These are phyloP conservation scores for Allacma fusca DNA, from an alignment of 2,888 invertebrate species.

Conservation along the genomic window DNA sequence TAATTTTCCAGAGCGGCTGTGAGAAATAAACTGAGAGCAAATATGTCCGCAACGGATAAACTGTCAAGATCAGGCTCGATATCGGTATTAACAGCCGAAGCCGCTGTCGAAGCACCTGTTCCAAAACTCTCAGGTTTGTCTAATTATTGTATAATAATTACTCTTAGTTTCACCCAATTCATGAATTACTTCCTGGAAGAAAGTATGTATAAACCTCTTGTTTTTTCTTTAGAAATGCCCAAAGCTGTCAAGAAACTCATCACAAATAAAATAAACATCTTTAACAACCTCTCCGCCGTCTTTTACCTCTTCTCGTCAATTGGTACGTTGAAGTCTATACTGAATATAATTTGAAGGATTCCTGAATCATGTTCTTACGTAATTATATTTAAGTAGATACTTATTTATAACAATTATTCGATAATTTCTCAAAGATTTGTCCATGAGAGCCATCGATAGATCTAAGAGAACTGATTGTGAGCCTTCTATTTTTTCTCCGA, in stretches of 20 bases:
- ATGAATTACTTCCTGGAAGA: too few species aligned
- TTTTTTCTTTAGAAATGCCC: conserved; percentile 67
- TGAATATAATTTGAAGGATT: background rate
- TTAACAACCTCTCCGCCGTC: conserved; percentile 73
- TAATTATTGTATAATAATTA: background rate
- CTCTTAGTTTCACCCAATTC: background rate
- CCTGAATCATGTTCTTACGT: background rate
- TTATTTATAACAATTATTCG: background rate
- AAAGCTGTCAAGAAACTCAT: conserved; percentile 70
- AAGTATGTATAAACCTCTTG: background rate
- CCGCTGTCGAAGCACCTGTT: conserved; percentile 45
- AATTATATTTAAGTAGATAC: background rate
- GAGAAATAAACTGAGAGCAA: conserved; percentile 47
- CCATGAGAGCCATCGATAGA: too few species aligned
- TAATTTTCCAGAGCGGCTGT: conserved; percentile 44
- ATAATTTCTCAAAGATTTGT: too few species aligned
- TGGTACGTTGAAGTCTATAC: conserved; percentile 61
- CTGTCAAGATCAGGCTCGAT: conserved; percentile 50
- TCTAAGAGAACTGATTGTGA: too few species aligned
- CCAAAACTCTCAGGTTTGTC: conserved; percentile 56
- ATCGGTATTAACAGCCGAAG: conserved; percentile 55
- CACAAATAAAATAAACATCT: conserved; percentile 73
- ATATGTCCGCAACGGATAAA: conserved; percentile 44
- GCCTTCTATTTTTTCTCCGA: too few species aligned
- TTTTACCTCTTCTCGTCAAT: conserved; percentile 68